A percentile compares a stretch with the other conserved stretches of the same genome.
Conservation (phyloP, 2,888 invertebrate genomes). For the Brassicogethes aeneus region DNA sequence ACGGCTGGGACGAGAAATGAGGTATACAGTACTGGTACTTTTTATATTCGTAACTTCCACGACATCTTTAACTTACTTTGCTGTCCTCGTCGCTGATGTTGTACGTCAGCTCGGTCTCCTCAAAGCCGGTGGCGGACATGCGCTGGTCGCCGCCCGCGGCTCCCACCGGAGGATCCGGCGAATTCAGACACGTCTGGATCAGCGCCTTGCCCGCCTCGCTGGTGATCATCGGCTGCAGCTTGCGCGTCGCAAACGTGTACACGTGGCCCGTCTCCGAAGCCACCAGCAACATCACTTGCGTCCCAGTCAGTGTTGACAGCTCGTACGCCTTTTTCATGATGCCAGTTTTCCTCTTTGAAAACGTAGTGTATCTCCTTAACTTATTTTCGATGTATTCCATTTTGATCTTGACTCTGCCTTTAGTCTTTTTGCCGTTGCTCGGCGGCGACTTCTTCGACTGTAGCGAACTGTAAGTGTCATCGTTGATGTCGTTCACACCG, state of each 20-base stretch:
- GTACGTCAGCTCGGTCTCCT: conserved; percentile 97
- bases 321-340: conserved; percentile 99
- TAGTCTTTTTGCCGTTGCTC: conserved; percentile 95
- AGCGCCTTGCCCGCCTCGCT: conserved; percentile 94
- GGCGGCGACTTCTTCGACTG: conserved; percentile 84
- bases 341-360: conserved; percentile 99
- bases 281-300: conserved; percentile 98
- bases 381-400: conserved; percentile 99
- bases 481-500: conserved; percentile 63
- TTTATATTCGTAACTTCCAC: too few relatives aligned
- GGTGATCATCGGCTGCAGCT: conserved; percentile 98
- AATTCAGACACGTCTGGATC: conserved; percentile 97
- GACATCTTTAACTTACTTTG: conserved; percentile 97
- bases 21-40: too few relatives aligned
- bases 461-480: conserved; percentile 68
- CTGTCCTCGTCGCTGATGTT: conserved; percentile 91
- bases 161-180: conserved; percentile 79
- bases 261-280: conserved; percentile 99
- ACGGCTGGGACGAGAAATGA: too few relatives aligned
- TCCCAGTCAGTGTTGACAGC: conserved; percentile 95
- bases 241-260: conserved; percentile 98
- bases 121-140: conserved; percentile 97
- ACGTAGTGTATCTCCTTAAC: conserved; percentile 95
- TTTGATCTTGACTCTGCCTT: conserved; percentile 99
- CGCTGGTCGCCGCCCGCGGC: conserved; percentile 72